Evolutionary conservation across 2,888 invertebrate species (phyloP).

Genomic region (Ctenicera cuprea): DNA sequence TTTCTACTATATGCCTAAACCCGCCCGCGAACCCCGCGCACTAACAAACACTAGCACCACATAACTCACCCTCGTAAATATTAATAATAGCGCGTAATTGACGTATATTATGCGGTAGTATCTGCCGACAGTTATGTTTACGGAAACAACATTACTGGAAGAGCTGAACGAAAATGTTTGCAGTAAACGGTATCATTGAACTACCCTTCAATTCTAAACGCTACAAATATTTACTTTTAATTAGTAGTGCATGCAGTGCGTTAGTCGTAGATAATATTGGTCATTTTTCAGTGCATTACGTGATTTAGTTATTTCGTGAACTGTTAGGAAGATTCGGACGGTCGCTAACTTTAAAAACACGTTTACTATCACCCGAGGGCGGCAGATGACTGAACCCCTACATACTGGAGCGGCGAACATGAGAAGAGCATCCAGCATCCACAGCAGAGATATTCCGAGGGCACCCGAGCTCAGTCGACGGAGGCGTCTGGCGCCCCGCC

Average conservation of each 20-base stretch:
- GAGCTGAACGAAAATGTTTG: neutral
- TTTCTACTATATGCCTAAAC: constrained; percentile 58
- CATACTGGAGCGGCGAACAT: constrained; percentile 64
- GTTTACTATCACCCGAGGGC: constrained; percentile 58
- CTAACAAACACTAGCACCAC: constrained; percentile 54
- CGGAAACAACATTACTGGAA: constrained; percentile 21
- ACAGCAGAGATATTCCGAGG: constrained; percentile 70
- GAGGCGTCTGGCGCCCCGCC: constrained; percentile 61
- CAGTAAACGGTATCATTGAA: neutral
- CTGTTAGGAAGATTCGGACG: constrained; percentile 6
- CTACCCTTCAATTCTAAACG: neutral
- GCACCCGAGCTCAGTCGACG: constrained; percentile 60
- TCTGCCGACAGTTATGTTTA: constrained; percentile 28
- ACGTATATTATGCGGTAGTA: constrained; percentile 50
- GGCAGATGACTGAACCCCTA: constrained; percentile 64
- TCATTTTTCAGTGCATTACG: constrained; percentile 12
- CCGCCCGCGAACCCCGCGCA: constrained; percentile 56
- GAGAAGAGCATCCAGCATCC: constrained; percentile 63
- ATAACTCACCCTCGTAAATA: constrained; percentile 60
- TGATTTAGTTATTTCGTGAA: constrained; percentile 19
- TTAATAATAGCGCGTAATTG: constrained; percentile 60
- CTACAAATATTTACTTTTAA: neutral
- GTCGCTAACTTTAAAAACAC: constrained; percentile 38
- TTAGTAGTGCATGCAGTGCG: neutral
- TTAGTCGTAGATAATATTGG: neutral